Base-by-base conservation (phyloP, 2,888 invertebrate species). In the Nyleta sp. region DNA sequence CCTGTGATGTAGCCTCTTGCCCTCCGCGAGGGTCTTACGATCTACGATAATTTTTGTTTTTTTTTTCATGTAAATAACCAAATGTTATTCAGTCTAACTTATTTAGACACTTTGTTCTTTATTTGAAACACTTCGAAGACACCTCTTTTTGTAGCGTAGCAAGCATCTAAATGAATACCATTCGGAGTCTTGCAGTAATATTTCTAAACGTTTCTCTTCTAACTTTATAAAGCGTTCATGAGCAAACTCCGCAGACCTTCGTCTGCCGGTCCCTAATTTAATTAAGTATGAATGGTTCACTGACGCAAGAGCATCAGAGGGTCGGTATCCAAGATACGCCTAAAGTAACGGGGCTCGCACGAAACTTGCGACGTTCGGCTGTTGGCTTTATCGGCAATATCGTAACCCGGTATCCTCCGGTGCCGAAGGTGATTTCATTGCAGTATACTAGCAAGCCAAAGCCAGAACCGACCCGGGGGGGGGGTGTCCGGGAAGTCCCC, bases 351-450 rank as follows among this genome's bases (percentile, higher is more conserved):
- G 28, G 24, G 42, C 46, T 67, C 38, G 70, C 53, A 55, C 40
- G 83, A 84, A 79, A 68, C 55, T 76, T 73, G 59, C 72, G 75
- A 79, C 68, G 73, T 78, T 78, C 67, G 78, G 57, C 48, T 52
- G 72, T 52, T 46, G 70, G 59, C 71, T 77, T 72, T 67, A 76
- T 71, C 77, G 77, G 67, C 77, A 67, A 77, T 70, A 74, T 77
- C 74, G 55, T 38, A 33, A 24, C 42, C 57, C 75, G 48, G 67
- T 67, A 70, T 59, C 64, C 67, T 60, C 52, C 46, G 67, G 59
- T 65, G 72, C 68, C 65, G 70, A 64, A 76, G 68, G 60, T 60
- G 70, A 71, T 74, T 67, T 42, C 73, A 57, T 40, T 71, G 59
- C 65, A 70, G 42, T 18, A 53, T 74, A 24, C 44, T 52, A 48